These are phyloP conservation scores for Dreissena polymorpha DNA, from an alignment of 1,140 invertebrate genomes.

Conservation along the genomic window DNA sequence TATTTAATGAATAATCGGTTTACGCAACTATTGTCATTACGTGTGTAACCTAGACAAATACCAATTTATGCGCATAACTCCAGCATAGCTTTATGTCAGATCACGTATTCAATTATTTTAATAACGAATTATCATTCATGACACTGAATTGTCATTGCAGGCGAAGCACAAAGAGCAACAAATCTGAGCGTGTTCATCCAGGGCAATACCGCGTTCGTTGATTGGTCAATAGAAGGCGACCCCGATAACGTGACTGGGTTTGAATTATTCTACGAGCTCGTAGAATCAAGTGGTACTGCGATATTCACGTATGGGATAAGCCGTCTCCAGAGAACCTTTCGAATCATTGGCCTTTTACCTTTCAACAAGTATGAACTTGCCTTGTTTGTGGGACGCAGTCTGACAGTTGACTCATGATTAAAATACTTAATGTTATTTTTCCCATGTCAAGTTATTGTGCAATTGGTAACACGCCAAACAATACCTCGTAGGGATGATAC, in stretches of 20 bases:
- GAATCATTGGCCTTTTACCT: slow-evolving; percentile 29
- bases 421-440: background rate
- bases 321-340: slow-evolving; percentile 11
- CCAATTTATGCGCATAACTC: too few species aligned
- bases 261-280: slow-evolving; percentile 23
- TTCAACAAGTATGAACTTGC: slow-evolving; percentile 22
- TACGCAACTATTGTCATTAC: too few species aligned
- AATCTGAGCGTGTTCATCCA: slow-evolving; percentile 14
- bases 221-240: slow-evolving; percentile 27
- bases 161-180: too few species aligned
- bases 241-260: background rate
- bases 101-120: too few species aligned
- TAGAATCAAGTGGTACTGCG: slow-evolving; percentile 14
- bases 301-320: slow-evolving; percentile 37
- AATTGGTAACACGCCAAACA: background rate
- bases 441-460: background rate
- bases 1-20: too few species aligned
- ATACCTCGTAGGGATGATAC: background rate
- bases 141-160: too few species aligned
- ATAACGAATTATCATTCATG: too few species aligned
- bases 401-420: background rate
- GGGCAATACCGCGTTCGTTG: slow-evolving; percentile 18
- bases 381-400: background rate
- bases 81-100: too few species aligned
- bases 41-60: too few species aligned